Evolutionary conservation across 2,888 invertebrate species (phyloP).

Genomic region (Perithous albicinctus): DNA sequence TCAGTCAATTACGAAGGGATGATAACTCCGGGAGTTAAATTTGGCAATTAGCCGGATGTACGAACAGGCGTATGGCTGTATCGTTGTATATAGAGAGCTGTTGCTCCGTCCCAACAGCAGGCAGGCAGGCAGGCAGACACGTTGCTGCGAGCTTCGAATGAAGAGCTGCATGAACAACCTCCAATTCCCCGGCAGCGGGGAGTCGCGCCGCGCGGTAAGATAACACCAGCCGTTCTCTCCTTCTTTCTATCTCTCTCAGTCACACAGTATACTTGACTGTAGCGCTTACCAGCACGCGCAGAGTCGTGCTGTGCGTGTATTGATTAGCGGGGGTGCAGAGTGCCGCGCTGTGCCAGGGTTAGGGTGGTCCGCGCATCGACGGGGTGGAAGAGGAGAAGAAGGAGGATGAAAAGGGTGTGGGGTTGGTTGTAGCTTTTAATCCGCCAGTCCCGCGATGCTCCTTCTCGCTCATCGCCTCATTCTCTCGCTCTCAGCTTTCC

Average conservation of each 20-base stretch:
- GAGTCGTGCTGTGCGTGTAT: conserved; percentile 75
- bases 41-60: conserved; percentile 72
- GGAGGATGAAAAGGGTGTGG: conserved; percentile 39
- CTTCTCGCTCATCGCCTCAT: conserved; percentile 53
- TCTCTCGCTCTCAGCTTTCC: conserved; percentile 37
- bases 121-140: conserved; percentile 48
- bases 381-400: conserved; percentile 42
- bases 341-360: conserved; percentile 67
- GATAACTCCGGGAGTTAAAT: conserved; percentile 67
- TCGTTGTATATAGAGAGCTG: conserved; percentile 46
- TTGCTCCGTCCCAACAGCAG: conserved; percentile 28
- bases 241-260: conserved; percentile 26
- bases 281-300: conserved; percentile 61
- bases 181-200: conserved; percentile 56
- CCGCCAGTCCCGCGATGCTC: conserved; percentile 69
- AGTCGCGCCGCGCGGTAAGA: conserved; percentile 72
- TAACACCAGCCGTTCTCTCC: conserved; percentile 71
- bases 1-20: conserved; percentile 62
- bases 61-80: conserved; percentile 56
- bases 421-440: conserved; percentile 75
- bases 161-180: conserved; percentile 54
- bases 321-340: conserved; percentile 77
- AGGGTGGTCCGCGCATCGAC: conserved; percentile 62
- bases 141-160: conserved; percentile 53
- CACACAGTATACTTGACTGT: conserved; percentile 31